These are phyloP conservation scores for Oryzias dopingdopingensis DNA, from an alignment of 2,797 vertebrate genomes.

Conservation along the genomic window DNA sequence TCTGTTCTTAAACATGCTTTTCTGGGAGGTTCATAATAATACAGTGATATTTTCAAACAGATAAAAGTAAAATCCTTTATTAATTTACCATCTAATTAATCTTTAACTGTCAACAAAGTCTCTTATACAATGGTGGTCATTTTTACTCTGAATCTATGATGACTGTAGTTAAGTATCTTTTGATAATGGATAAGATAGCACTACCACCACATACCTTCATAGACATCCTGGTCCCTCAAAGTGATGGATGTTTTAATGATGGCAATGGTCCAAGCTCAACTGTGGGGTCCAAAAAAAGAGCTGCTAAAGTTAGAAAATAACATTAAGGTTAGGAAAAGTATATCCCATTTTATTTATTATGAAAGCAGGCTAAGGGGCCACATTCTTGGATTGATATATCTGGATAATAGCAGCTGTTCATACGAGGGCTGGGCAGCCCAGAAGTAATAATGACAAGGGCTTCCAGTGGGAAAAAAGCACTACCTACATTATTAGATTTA, in stretches of 20 bases:
- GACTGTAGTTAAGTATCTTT: conserved; percentile 32
- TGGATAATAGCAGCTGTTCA: conserved; percentile 77
- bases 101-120: conserved; percentile 13
- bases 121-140: neutral
- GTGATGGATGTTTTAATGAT: conserved; percentile 45
- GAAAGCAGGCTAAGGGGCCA: conserved; percentile 64
- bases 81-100: too few species aligned
- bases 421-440: conserved; percentile 29
- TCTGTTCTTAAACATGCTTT: too few species aligned
- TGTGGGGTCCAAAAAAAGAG: conserved; percentile 50
- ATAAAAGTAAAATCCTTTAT: too few species aligned
- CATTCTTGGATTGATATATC: conserved; percentile 64
- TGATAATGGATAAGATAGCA: conserved; percentile 31
- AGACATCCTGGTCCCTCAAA: conserved; percentile 31
- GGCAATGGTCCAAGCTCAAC: conserved; percentile 47
- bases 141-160: conserved; percentile 38
- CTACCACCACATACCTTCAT: conserved; percentile 12
- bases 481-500: conserved; percentile 25
- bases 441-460: conserved; percentile 70
- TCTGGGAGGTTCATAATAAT: too few species aligned
- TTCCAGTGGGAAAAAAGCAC: conserved; percentile 21
- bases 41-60: too few species aligned
- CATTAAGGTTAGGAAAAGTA: conserved; percentile 70
- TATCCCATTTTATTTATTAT: conserved; percentile 68
- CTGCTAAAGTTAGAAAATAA: conserved; percentile 24